Base-by-base conservation (phyloP, 2,888 invertebrate species). In the Clistopyga incitator region DNA sequence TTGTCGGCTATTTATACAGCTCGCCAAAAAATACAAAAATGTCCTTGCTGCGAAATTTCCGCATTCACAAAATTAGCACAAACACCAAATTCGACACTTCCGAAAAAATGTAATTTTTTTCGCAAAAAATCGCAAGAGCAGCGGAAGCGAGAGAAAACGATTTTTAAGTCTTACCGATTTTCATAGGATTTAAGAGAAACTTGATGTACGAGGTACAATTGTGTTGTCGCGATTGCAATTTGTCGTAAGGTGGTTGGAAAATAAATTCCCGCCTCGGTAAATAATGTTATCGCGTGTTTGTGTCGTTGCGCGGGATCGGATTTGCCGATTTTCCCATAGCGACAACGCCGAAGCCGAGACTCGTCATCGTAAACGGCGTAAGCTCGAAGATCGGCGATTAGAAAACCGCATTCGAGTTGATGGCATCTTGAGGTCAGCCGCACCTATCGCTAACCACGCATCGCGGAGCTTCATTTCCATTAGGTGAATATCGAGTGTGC, bases 351-450 rank as follows among this genome's bases (percentile, higher is more conserved):
- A 29, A 6, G 6, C 10, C 45, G 56, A n/a, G 56, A 18, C n/a
- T 25, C 72, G 29, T 47, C 23, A 15, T 45, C 74, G 15, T 2
- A 18, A 45, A n/a, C 20, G 38, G 45, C 38, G 56, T 56, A 23
- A 56, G 54, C 64, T 56, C 11, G 38, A 72, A 71, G 61, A 82
- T 82, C 74, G 34, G 45, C 52, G 74, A 78, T 78, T 68, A 74
- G 70, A 82, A 78, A 78, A 75, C 78, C 70, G 61, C 64, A 82
- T 70, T 78, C 56, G 68, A 67, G 45, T 42, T 23, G 59, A 81
- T 75, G 80, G 80, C 82, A 84, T 84, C 82, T 74, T 80, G 82
- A 80, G 85, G 85, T 82, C 85, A 82, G 85, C 84, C 84, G 85
- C 85, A 84, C 85, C 85, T 85, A 71, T 75, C 47, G 64, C 78